Evolutionary conservation across 2,113 vertebrate genomes (phyloP).

Genomic region (Periophthalmodon schlosseri): DNA sequence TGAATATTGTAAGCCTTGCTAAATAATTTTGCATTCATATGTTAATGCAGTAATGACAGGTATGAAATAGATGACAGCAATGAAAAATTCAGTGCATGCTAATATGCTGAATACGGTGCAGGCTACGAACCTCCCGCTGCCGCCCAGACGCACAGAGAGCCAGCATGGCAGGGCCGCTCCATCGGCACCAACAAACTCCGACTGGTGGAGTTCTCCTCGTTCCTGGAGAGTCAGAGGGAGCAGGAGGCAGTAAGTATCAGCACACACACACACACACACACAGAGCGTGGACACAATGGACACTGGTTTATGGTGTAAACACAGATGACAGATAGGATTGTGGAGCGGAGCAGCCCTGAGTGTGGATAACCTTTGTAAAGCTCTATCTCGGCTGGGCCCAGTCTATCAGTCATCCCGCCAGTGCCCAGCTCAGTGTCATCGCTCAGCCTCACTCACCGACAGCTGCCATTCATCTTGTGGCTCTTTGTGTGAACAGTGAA

Average conservation of each 20-base stretch:
- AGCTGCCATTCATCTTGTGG: slow-evolving; percentile 70
- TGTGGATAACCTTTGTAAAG: slow-evolving; percentile 65
- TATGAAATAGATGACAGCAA: background rate
- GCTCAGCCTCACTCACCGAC: slow-evolving; percentile 56
- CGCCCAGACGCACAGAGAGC: slow-evolving; percentile 84
- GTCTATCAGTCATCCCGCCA: slow-evolving; percentile 70
- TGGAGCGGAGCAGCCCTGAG: slow-evolving; percentile 37
- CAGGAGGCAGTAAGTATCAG: slow-evolving; percentile 86
- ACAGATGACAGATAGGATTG: slow-evolving; percentile 64
- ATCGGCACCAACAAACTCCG: slow-evolving; percentile 96
- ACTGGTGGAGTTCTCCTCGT: slow-evolving; percentile 96
- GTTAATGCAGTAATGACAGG: slow-evolving; percentile 3
- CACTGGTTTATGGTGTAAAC: slow-evolving; percentile 58
- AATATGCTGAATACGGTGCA: slow-evolving; percentile 58
- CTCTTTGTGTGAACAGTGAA: slow-evolving; percentile 43
- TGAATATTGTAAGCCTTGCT: background rate
- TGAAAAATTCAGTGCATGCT: slow-evolving; percentile 6
- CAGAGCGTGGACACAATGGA: slow-evolving; percentile 30
- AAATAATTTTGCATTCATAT: background rate
- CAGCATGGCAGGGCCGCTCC: slow-evolving; percentile 95
- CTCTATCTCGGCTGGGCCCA: slow-evolving; percentile 43
- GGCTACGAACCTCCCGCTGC: slow-evolving; percentile 89
- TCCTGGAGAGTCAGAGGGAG: slow-evolving; percentile 95
- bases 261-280: slow-evolving; percentile 21
- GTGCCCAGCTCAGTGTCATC: slow-evolving; percentile 41